A percentile compares a stretch with the other conserved stretches of the same genome.
These are phyloP conservation scores for Pteromalus puparum DNA, from an alignment of 1,140 invertebrate species.

Conservation along the genomic window DNA sequence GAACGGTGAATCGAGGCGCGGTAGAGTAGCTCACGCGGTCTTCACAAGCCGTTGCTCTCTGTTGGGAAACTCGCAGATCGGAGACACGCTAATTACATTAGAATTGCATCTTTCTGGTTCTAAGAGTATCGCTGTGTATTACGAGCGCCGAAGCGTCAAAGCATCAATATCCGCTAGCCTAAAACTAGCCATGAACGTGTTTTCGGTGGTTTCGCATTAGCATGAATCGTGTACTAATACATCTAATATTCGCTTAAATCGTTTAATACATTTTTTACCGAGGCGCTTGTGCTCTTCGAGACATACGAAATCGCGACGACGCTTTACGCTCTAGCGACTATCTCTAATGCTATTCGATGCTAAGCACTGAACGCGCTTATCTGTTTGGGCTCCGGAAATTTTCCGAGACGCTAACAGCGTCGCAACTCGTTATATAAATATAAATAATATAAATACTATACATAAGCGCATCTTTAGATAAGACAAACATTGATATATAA, in stretches of 20 bases:
- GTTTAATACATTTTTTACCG: conserved; percentile 19
- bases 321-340: neutral
- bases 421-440: conserved; percentile 5
- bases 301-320: neutral
- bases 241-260: conserved; percentile 18
- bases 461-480: conserved; percentile 28
- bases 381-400: neutral
- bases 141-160: neutral
- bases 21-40: neutral
- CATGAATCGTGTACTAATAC: neutral
- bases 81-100: neutral
- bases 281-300: neutral
- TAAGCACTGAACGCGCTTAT: neutral
- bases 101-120: neutral
- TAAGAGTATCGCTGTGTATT: neutral
- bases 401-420: conserved; percentile 21
- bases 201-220: neutral
- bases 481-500: conserved; percentile 6
- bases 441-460: conserved; percentile 46
- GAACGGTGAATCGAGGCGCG: neutral
- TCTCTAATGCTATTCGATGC: neutral
- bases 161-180: neutral
- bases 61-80: neutral
- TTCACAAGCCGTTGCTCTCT: neutral
- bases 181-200: neutral